Conservation (phyloP, 2,888 invertebrate genomes). For the Plebejus melissa region DNA sequence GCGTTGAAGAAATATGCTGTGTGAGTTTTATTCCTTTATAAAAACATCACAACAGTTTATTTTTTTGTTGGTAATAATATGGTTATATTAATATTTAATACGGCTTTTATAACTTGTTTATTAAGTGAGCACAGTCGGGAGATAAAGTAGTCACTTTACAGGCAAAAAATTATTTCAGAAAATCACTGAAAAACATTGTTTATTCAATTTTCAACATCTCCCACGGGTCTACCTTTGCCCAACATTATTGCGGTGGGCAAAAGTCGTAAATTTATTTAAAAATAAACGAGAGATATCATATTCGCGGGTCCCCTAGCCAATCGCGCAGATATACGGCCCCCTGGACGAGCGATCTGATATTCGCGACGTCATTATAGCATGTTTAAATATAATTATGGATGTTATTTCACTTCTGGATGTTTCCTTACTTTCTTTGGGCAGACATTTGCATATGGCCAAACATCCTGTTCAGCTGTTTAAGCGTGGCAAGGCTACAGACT, state of each 20-base stretch:
- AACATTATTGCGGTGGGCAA: not conserved
- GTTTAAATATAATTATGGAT: conserved; percentile 15
- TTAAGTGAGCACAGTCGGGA: no score
- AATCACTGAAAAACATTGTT: conserved; percentile 1
- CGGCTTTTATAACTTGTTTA: no score
- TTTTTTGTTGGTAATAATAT: not conserved
- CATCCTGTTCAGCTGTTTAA: no score
- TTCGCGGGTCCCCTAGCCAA: conserved; percentile 44
- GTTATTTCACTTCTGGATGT: not conserved
- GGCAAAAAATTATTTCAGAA: not conserved
- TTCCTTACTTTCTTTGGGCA: not conserved
- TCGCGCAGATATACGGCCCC: conserved; percentile 57
- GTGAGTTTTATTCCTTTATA: not conserved
- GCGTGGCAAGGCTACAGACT: no score
- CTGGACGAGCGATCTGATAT: conserved; percentile 45
- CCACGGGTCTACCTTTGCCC: conserved; percentile 3
- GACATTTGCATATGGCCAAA: no score
- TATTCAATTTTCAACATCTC: conserved; percentile 7
- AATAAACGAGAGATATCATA: conserved; percentile 46
- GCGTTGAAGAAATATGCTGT: not conserved
- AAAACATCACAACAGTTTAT: not conserved
- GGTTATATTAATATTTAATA: no score
- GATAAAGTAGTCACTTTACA: no score
- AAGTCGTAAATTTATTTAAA: conserved; percentile 33
- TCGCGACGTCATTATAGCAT: conserved; percentile 32